These are phyloP conservation scores for Wiebesia pumilae DNA, from an alignment of 1,140 invertebrate species.

Conservation along the genomic window DNA sequence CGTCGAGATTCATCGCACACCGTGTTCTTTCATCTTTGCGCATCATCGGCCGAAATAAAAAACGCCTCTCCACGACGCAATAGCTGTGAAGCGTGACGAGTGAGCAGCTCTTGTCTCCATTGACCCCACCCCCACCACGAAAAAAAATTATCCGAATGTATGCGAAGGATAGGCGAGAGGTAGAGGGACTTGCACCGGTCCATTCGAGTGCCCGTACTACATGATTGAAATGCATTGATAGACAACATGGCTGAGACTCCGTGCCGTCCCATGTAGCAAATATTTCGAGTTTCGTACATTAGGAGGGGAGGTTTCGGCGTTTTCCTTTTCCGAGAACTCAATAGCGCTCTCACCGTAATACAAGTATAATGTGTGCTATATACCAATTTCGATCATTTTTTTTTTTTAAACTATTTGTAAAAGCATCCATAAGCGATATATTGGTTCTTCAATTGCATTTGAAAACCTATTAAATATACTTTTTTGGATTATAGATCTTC, in stretches of 20 bases:
- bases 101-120: background rate
- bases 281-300: background rate
- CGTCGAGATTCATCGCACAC: slow-evolving; percentile 32
- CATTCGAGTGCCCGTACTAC: background rate
- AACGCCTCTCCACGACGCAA: slow-evolving; percentile 57
- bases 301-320: no score
- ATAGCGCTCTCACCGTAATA: background rate
- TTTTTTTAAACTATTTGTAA: no score
- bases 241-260: background rate
- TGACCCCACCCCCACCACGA: background rate
- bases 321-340: background rate
- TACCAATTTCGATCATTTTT: no score
- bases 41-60: slow-evolving; percentile 22
- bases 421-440: no score
- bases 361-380: no score
- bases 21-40: slow-evolving; percentile 34
- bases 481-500: no score
- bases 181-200: background rate
- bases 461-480: no score
- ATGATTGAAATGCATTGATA: background rate
- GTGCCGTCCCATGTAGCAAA: background rate
- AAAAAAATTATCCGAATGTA: background rate
- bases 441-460: no score
- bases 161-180: background rate
- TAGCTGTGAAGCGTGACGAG: slow-evolving; percentile 58